These are phyloP conservation scores for Thereva nobilitata DNA, from an alignment of 2,888 invertebrate species.

Conservation along the genomic window DNA sequence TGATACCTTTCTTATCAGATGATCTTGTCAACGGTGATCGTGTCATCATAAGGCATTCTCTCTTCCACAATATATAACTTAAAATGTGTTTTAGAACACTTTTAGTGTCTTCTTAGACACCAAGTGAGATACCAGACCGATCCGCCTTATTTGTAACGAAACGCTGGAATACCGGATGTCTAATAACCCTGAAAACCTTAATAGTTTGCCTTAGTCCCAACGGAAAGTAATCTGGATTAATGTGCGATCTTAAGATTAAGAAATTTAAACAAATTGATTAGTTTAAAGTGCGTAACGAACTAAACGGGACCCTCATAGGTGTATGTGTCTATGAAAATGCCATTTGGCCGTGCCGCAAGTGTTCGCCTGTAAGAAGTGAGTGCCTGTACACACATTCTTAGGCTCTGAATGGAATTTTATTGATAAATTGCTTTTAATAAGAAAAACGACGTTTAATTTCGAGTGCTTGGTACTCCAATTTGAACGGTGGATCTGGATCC, in stretches of 20 bases:
- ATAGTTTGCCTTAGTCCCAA: too few species aligned
- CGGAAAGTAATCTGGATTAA: too few species aligned
- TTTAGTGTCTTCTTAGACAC: slow-evolving; percentile 36
- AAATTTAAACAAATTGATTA: too few species aligned
- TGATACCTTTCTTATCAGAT: slow-evolving; percentile 33
- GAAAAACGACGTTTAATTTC: slow-evolving; percentile 55
- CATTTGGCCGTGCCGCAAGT: not conserved
- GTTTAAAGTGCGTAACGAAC: not conserved
- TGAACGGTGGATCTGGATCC: slow-evolving; percentile 35
- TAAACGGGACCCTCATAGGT: not conserved
- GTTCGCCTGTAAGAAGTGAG: slow-evolving; percentile 16
- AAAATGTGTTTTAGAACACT: slow-evolving; percentile 16
- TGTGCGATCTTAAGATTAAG: too few species aligned
- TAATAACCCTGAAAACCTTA: too few species aligned
- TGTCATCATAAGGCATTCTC: slow-evolving; percentile 8
- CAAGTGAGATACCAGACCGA: slow-evolving; percentile 26
- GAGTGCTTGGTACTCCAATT: slow-evolving; percentile 46
- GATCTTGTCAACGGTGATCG: slow-evolving; percentile 21
- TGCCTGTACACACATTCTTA: slow-evolving; percentile 15
- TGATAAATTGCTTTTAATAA: slow-evolving; percentile 58
- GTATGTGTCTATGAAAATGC: not conserved
- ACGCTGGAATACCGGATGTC: too few species aligned
- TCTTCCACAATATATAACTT: slow-evolving; percentile 25
- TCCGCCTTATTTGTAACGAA: not conserved
- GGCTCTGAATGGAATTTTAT: slow-evolving; percentile 51